phyloP scores from a whole-genome alignment of 2,113 vertebrate genomes.

The Anthoscopus minutus region DNA sequence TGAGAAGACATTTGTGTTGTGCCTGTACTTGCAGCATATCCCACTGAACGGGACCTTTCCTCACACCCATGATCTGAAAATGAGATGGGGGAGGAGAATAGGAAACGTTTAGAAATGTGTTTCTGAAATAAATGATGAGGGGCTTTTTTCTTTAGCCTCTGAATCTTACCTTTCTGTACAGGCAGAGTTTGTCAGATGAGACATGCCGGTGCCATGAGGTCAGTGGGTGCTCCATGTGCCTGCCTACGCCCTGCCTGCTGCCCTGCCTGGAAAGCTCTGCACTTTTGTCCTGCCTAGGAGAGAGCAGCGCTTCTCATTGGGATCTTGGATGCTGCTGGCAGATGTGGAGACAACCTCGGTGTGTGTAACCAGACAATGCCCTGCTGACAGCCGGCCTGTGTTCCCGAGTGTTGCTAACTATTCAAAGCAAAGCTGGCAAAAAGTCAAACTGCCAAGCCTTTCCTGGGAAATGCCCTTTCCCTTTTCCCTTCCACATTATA shows the following conservation, averaged over 20 bases:
- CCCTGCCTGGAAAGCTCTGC: background rate
- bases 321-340: conserved; percentile 35
- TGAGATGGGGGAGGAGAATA: background rate
- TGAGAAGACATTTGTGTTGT: background rate
- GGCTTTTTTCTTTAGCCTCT: background rate
- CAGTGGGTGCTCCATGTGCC: accelerated
- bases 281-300: background rate
- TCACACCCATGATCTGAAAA: background rate
- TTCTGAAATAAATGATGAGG: background rate
- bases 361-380: background rate
- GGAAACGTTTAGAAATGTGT: background rate
- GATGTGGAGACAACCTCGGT: conserved; percentile 2
- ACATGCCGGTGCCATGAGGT: accelerated
- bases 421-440: background rate
- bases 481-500: background rate
- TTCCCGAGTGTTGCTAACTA: background rate
- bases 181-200: background rate
- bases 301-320: background rate
- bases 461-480: background rate
- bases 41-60: accelerated
- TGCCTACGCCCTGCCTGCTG: background rate
- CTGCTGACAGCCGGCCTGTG: background rate
- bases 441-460: background rate
- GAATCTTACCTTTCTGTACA: background rate
- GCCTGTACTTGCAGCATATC: background rate